Percentiles rank a stretch among this genome's conserved stretches.
These are phyloP conservation scores for Idris sp. DNA, from an alignment of 1,140 invertebrate species.

Conservation along the genomic window DNA sequence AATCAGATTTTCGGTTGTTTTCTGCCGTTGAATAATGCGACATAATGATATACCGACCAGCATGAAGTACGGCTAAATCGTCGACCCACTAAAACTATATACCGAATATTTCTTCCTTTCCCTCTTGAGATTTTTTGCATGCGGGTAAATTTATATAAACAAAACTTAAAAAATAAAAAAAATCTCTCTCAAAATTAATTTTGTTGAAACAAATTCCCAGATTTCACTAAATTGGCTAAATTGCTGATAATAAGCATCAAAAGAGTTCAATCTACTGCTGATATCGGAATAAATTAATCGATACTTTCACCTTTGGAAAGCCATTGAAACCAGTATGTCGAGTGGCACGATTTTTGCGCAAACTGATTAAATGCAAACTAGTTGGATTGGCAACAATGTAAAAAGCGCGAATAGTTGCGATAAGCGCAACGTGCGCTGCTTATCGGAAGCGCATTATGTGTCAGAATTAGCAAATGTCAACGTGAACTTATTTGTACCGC, in stretches of 20 bases:
- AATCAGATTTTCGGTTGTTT: constrained; percentile 51
- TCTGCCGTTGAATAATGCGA: constrained; percentile 52
- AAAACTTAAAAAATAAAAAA: too few relatives aligned
- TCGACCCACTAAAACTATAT: constrained; percentile 53
- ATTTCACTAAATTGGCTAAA: neutral
- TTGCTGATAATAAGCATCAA: neutral
- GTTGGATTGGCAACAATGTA: constrained; percentile 24
- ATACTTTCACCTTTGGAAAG: constrained; percentile 59
- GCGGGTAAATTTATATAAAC: too few relatives aligned
- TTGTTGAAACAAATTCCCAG: too few relatives aligned
- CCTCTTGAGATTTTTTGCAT: neutral
- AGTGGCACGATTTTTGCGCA: constrained; percentile 32
- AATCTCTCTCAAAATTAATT: too few relatives aligned
- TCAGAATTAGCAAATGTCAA: constrained; percentile 27
- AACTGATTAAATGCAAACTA: constrained; percentile 37
- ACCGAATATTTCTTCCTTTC: constrained; percentile 14
- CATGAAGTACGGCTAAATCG: constrained; percentile 41
- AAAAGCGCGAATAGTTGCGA: constrained; percentile 38
- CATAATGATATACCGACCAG: constrained; percentile 47
- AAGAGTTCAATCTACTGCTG: constrained; percentile 11
- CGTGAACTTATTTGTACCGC: neutral
- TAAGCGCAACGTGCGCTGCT: constrained; percentile 33
- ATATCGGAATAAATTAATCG: constrained; percentile 41
- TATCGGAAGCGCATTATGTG: constrained; percentile 38
- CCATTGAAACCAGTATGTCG: constrained; percentile 50